These are phyloP conservation scores for Rhyacophila brunnea DNA, from an alignment of 1,140 invertebrate genomes.

Conservation along the genomic window DNA sequence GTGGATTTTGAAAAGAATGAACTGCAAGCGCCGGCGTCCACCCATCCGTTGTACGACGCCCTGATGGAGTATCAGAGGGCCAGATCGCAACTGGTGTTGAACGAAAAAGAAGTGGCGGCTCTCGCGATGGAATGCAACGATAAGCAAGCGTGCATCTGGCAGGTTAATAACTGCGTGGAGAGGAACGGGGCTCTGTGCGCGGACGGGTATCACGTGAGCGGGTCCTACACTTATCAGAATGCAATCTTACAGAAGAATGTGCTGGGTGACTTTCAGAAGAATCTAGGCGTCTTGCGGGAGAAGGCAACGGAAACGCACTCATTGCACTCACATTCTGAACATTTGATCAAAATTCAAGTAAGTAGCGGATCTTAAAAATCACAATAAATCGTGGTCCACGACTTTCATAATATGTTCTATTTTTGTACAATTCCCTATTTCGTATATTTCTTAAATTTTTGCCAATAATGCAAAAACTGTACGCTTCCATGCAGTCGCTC, in stretches of 20 bases:
- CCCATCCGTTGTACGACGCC: slow-evolving; percentile 29
- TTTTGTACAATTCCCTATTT: no score
- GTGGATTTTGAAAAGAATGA: slow-evolving; percentile 25
- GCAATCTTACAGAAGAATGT: slow-evolving; percentile 15
- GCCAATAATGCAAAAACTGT: no score
- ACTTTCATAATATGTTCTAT: no score
- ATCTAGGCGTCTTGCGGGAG: slow-evolving; percentile 17
- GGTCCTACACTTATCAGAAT: slow-evolving; percentile 14
- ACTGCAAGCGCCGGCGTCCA: slow-evolving; percentile 14
- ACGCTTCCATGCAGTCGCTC: no score
- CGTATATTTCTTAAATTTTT: no score
- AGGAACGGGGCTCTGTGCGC: slow-evolving; percentile 11
- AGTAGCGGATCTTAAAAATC: no score
- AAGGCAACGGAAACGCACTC: slow-evolving; percentile 32
- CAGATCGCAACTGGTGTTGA: slow-evolving; percentile 19
- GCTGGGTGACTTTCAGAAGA: slow-evolving; percentile 20
- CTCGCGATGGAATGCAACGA: slow-evolving; percentile 9
- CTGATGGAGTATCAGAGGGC: slow-evolving; percentile 28
- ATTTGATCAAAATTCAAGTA: slow-evolving; percentile 32
- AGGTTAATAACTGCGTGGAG: slow-evolving; percentile 11
- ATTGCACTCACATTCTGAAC: slow-evolving; percentile 24
- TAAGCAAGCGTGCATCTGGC: slow-evolving; percentile 21
- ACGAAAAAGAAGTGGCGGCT: slow-evolving; percentile 15
- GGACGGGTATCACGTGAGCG: slow-evolving; percentile 14
- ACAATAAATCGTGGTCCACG: no score